phyloP scores from a whole-genome alignment of 2,797 vertebrate species.

The Pygocentrus nattereri region DNA sequence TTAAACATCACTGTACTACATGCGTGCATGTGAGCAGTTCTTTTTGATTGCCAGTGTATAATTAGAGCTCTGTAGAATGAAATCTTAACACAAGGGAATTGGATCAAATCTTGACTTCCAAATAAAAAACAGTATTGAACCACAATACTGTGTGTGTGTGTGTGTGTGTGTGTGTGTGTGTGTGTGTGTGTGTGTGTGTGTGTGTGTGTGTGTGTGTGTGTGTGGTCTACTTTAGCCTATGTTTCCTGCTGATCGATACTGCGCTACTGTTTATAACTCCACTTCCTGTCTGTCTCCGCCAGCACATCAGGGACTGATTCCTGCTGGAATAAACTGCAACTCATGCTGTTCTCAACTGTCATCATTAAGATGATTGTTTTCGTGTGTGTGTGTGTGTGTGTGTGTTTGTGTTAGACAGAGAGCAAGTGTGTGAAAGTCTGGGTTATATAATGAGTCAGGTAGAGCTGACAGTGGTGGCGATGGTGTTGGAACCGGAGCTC shows the following conservation, averaged over 20 bases:
- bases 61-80: too few relatives aligned
- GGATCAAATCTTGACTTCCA: too few relatives aligned
- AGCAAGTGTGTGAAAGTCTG: slow-evolving; percentile 23
- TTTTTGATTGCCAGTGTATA: too few relatives aligned
- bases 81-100: too few relatives aligned
- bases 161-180: slow-evolving; percentile 16
- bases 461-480: slow-evolving; percentile 50
- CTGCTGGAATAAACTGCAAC: slow-evolving; percentile 20
- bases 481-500: slow-evolving; percentile 54
- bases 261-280: slow-evolving; percentile 28
- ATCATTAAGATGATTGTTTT: slow-evolving; percentile 18
- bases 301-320: slow-evolving; percentile 27
- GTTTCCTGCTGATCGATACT: slow-evolving; percentile 24
- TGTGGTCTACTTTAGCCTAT: slow-evolving; percentile 26
- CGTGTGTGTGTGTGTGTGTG: not conserved
- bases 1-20: too few relatives aligned
- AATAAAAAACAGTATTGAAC: too few relatives aligned
- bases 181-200: slow-evolving; percentile 18
- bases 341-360: slow-evolving; percentile 18
- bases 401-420: slow-evolving; percentile 8
- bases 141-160: slow-evolving; percentile 12
- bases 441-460: slow-evolving; percentile 52
- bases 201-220: slow-evolving; percentile 17
- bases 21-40: too few relatives aligned
- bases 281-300: slow-evolving; percentile 15